A percentile compares a stretch with the other conserved stretches of the same genome.
Conservation (phyloP, 2,113 vertebrate genomes). For the Nestor notabilis region DNA sequence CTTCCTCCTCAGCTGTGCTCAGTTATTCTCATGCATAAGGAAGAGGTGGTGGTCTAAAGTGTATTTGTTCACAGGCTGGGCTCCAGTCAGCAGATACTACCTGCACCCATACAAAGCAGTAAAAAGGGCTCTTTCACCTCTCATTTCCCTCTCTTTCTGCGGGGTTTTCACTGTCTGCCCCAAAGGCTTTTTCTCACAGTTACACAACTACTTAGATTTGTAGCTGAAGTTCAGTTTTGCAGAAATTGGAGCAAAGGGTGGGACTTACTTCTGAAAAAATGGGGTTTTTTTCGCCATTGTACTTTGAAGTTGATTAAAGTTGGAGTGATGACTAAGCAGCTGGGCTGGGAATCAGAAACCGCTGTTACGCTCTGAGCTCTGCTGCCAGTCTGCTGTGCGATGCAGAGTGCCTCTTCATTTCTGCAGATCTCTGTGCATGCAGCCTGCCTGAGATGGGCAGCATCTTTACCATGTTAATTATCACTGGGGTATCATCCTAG, state of each 20-base stretch:
- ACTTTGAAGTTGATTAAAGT: constrained; percentile 1
- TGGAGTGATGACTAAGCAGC: not conserved
- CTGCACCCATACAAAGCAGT: not conserved
- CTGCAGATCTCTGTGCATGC: not conserved
- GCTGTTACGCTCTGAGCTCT: not conserved
- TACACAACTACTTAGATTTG: not conserved
- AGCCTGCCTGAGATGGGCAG: not conserved
- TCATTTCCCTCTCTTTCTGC: not conserved
- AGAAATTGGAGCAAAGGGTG: not conserved
- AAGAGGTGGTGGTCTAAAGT: not conserved
- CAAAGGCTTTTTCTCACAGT: not conserved
- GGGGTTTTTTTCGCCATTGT: not conserved
- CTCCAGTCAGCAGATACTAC: not conserved
- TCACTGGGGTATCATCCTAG: not conserved
- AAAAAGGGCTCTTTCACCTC: not conserved
- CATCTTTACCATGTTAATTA: fast-evolving
- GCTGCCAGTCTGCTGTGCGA: not conserved
- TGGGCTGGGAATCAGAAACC: not conserved
- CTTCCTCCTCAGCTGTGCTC: not conserved
- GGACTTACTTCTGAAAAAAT: not conserved
- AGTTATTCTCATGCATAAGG: not conserved
- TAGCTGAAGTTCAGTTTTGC: not conserved
- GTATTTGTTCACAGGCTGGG: not conserved
- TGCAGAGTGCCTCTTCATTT: not conserved
- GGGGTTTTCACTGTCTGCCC: not conserved